Evolutionary conservation across 2,888 invertebrate species (phyloP).

Genomic region (Malachius bipustulatus): DNA sequence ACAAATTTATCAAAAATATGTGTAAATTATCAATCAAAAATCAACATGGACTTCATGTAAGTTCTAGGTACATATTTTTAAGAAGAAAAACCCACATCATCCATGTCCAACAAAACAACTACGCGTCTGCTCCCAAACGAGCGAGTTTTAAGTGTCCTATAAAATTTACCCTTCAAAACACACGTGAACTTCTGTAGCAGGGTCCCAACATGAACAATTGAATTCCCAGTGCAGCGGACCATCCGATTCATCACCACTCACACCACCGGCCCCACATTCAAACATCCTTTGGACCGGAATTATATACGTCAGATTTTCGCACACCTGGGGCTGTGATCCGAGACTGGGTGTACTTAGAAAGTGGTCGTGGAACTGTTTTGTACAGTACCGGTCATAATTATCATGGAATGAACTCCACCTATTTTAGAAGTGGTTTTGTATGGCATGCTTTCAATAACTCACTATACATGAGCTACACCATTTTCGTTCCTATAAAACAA

Average conservation of each 20-base stretch:
- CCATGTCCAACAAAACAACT: too few species aligned
- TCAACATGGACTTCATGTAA: too few species aligned
- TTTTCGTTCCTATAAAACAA: too few species aligned
- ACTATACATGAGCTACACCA: too few species aligned
- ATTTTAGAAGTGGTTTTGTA: too few species aligned
- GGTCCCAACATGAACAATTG: constrained; percentile 19
- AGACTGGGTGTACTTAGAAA: constrained; percentile 16
- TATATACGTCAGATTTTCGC: constrained; percentile 18
- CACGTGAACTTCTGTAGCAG: constrained; percentile 18
- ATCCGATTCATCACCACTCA: constrained; percentile 1
- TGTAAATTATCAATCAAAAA: too few species aligned
- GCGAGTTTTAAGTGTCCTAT: background rate
- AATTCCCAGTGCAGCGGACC: constrained; percentile 15
- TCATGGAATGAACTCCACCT: too few species aligned
- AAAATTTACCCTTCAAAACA: constrained; percentile 18
- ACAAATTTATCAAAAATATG: too few species aligned
- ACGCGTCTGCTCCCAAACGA: too few species aligned
- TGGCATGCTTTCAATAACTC: too few species aligned
- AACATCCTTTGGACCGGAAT: constrained; percentile 10
- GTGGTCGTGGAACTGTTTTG: constrained; percentile 17
- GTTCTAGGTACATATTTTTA: too few species aligned
- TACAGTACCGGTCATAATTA: constrained; percentile 18
- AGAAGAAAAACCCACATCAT: too few species aligned
- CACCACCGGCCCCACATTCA: background rate
- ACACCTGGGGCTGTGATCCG: constrained; percentile 18